Percentiles rank a stretch among this genome's conserved stretches.
These are phyloP conservation scores for Chinchilla lanigera DNA, from an alignment of 2,113 vertebrate genomes.

Conservation along the genomic window DNA sequence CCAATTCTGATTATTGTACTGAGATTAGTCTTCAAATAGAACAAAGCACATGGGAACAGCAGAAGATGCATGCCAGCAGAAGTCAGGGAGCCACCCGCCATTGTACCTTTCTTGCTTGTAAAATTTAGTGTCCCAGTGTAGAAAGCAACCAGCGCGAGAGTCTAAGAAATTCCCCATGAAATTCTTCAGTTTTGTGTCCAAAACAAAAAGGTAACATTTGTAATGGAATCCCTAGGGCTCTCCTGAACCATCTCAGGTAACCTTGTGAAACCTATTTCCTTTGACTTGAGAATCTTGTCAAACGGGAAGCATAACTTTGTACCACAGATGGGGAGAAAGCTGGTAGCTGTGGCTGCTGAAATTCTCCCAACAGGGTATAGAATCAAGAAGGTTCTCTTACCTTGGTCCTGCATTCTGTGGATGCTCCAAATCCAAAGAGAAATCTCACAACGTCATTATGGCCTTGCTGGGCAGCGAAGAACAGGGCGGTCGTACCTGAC, in stretches of 20 bases:
- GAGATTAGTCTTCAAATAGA: background rate
- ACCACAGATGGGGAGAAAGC: constrained; percentile 16
- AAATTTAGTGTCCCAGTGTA: background rate
- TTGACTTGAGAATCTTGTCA: background rate
- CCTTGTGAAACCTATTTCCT: background rate
- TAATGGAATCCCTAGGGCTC: background rate
- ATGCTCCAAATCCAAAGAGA: constrained; percentile 97
- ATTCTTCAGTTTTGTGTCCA: background rate
- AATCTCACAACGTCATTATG: constrained; percentile 94
- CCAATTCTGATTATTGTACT: background rate
- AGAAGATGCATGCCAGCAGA: too few relatives aligned
- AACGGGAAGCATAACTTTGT: background rate
- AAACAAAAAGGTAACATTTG: background rate
- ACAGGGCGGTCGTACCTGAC: constrained; percentile 97
- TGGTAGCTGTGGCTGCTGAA: background rate
- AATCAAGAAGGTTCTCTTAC: constrained; percentile 84
- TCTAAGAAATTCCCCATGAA: background rate
- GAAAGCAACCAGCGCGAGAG: background rate
- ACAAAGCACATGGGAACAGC: background rate
- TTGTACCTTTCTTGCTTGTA: background rate
- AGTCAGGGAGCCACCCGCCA: background rate
- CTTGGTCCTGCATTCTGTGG: constrained; percentile 96
- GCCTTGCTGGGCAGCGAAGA: constrained; percentile 97
- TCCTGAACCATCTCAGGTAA: background rate
- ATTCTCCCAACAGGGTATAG: background rate